Conservation (phyloP, 2,113 vertebrate genomes). For the Datnioides undecimradiatus region DNA sequence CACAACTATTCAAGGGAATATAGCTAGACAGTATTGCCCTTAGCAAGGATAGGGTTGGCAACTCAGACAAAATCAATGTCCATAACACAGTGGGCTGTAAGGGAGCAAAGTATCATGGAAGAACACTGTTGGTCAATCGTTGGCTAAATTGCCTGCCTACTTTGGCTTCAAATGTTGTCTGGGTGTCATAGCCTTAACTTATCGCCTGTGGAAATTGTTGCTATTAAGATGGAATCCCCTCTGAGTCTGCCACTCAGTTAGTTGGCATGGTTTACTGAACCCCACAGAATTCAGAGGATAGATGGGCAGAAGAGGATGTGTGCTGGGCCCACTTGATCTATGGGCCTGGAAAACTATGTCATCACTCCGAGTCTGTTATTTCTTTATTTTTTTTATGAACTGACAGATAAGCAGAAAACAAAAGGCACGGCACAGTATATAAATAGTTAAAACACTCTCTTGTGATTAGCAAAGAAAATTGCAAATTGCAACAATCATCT, state of each 20-base stretch:
- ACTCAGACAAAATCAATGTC: conserved; percentile 72
- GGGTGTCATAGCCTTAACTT: conserved; percentile 46
- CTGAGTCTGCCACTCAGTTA: conserved; percentile 43
- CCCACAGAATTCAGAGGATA: conserved; percentile 20
- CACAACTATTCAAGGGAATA: conserved; percentile 56
- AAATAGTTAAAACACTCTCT: background rate
- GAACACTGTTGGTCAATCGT: conserved; percentile 57
- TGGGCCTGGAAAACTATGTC: conserved; percentile 14
- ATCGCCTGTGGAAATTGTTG: conserved; percentile 53
- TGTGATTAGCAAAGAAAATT: background rate
- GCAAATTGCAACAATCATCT: background rate
- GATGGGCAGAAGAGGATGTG: conserved; percentile 33
- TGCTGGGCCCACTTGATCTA: conserved; percentile 16
- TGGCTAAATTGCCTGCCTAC: conserved; percentile 61
- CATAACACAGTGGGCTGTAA: conserved; percentile 52
- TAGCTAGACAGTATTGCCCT: conserved; percentile 60
- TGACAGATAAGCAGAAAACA: background rate
- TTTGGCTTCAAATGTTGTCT: conserved; percentile 65
- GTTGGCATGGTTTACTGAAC: conserved; percentile 40
- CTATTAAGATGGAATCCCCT: conserved; percentile 39
- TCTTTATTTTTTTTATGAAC: conserved; percentile 6
- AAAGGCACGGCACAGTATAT: background rate
- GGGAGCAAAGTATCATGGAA: conserved; percentile 58
- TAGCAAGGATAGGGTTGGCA: conserved; percentile 59
- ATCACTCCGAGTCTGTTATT: background rate